phyloP scores from a whole-genome alignment of 2,797 vertebrate genomes.

The Enteromius radiatus region DNA sequence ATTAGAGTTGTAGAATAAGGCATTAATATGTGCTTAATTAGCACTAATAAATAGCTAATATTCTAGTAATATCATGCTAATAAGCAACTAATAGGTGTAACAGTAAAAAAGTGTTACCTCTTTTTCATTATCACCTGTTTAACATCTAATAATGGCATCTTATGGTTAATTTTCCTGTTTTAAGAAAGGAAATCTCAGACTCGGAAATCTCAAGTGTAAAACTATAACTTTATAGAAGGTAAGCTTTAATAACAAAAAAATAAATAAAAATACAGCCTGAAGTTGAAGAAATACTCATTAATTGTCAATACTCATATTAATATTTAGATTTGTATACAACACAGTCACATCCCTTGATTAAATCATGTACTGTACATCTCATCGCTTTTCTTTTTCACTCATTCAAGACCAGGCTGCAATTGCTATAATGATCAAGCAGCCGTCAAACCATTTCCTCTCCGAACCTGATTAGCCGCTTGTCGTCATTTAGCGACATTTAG shows the following conservation, averaged over 20 bases:
- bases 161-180: neutral
- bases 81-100: no score
- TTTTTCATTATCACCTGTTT: neutral
- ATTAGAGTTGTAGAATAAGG: no score
- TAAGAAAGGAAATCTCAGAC: neutral
- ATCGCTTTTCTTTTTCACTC: neutral
- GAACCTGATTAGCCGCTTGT: slow-evolving; percentile 47
- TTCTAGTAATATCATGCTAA: no score
- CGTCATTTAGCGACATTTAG: slow-evolving; percentile 39
- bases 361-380: neutral
- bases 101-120: no score
- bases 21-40: no score
- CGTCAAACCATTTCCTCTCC: slow-evolving; percentile 44
- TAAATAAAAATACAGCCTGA: neutral
- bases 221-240: neutral
- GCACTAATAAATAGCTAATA: no score
- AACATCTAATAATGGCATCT: neutral
- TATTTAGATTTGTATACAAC: neutral
- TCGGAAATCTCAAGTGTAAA: no score
- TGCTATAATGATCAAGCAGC: slow-evolving; percentile 35
- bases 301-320: neutral
- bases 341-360: neutral
- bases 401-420: slow-evolving; percentile 17
- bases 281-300: neutral
- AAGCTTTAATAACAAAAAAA: no score